Conservation (phyloP, 2,888 invertebrate species). For the Pyrgus malvae region DNA sequence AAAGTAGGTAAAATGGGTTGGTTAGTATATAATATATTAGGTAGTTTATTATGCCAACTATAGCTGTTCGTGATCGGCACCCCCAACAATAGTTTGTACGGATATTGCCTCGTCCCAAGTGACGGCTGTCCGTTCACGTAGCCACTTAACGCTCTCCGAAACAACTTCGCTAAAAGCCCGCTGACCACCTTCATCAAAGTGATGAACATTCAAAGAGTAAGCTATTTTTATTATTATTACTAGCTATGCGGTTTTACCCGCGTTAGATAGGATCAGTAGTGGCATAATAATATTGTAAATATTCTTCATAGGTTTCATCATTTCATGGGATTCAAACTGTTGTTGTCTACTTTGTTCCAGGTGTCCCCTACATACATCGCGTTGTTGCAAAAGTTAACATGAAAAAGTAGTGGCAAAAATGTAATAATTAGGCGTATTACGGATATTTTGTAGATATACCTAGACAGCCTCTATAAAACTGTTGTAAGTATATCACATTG, state of each 20-base stretch:
- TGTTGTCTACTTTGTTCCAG: too few species aligned
- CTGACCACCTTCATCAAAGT: conserved; percentile 3
- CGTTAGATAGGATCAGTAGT: background rate
- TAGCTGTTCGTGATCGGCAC: background rate
- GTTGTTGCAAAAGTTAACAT: too few species aligned
- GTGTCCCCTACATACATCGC: too few species aligned
- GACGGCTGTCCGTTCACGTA: conserved; percentile 38
- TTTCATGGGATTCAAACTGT: too few species aligned
- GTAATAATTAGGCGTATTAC: too few species aligned
- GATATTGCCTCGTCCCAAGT: conserved; percentile 56
- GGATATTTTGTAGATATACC: too few species aligned
- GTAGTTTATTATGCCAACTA: background rate
- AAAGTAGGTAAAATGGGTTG: background rate
- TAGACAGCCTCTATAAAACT: too few species aligned
- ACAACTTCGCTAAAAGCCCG: conserved; percentile 7
- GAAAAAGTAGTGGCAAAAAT: too few species aligned
- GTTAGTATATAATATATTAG: background rate
- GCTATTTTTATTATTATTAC: background rate
- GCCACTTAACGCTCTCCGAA: conserved; percentile 28
- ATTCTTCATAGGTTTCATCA: too few species aligned
- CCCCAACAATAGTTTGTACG: conserved; percentile 1
- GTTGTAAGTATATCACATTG: too few species aligned
- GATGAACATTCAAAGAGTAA: background rate
- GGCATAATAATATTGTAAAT: too few species aligned
- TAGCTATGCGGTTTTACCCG: too few species aligned